Base-by-base conservation (phyloP, 2,113 vertebrate species). In the Symphodus melops region DNA sequence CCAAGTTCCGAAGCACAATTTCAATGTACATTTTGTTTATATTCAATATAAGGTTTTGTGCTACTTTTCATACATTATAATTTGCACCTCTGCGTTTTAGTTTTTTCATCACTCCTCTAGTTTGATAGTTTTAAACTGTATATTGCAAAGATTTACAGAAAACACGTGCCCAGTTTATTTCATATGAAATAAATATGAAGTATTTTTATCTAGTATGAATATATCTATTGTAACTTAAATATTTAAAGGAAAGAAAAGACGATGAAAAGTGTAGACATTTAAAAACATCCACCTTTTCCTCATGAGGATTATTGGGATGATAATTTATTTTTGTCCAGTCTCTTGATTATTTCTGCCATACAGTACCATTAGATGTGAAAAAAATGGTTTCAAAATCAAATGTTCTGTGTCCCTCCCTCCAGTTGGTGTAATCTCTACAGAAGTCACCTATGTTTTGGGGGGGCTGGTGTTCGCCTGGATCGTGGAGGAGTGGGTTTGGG, bases 401-500 rank as follows among this genome's bases (percentile, higher is more conserved):
- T 25, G 60, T 57, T 67, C 1, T 21, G 25, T 55, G 13, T 60
- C n/a, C 57, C 21, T 68, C 42, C 62, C n/a, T 67, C 23, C 72
- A 94, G 91, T 94, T 60, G 92, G 81, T 73, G 92, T 95, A 25
- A 93, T 95, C 75, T 94, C 94, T 70, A 93, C 91, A 68, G 95
- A 95, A 82, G 88, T 94, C 68, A 95, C 94, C 3, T 95, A 92
- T 46, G 13, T 93, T 48, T 55, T 95, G 68, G 91, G 92, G 20
- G 94, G 95, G 17, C 84, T 94, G 65, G 73, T 95, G 39, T 95
- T 95, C 44, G 94, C 93, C 23, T 94, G 92, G 88, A 92, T 96
- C 3, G 94, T 95, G 41, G 94, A 95, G 82, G 94, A 95, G 81
- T 94, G 94, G 85, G 92, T 95, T 20, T 96, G 95, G 95, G 95